Conservation (phyloP, 2,113 vertebrate genomes). For the Polypterus senegalus region DNA sequence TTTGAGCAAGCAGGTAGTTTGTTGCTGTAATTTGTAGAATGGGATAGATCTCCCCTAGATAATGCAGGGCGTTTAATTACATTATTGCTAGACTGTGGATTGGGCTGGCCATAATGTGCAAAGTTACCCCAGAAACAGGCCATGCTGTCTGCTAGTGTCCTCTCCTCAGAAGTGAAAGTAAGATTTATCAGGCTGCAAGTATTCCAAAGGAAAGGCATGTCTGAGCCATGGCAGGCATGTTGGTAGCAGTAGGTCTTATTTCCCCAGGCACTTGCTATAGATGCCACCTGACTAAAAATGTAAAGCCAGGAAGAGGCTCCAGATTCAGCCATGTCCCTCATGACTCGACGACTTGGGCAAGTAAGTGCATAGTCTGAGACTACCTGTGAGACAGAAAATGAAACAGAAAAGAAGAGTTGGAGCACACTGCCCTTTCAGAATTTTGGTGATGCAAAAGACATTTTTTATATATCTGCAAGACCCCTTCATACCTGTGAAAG, state of each 20-base stretch:
- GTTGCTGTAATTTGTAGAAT: background rate
- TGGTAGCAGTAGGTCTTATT: background rate
- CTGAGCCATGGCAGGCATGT: background rate
- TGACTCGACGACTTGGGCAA: background rate
- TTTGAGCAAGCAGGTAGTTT: background rate
- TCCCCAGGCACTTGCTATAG: background rate
- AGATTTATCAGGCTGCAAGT: background rate
- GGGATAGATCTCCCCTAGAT: background rate
- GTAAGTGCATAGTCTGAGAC: background rate
- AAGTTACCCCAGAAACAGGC: background rate
- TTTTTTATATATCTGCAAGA: no score
- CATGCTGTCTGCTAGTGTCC: background rate
- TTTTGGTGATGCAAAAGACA: background rate
- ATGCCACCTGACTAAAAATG: background rate
- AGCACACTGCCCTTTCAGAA: background rate
- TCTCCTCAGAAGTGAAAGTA: background rate
- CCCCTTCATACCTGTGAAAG: no score
- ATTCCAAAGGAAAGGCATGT: background rate
- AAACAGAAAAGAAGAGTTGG: background rate
- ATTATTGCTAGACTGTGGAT: background rate
- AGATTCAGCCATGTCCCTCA: background rate
- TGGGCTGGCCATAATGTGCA: background rate
- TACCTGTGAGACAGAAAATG: background rate
- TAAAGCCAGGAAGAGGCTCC: background rate
- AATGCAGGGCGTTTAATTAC: background rate